phyloP scores from a whole-genome alignment of 2,113 vertebrate genomes.

The Pao palembangensis region DNA sequence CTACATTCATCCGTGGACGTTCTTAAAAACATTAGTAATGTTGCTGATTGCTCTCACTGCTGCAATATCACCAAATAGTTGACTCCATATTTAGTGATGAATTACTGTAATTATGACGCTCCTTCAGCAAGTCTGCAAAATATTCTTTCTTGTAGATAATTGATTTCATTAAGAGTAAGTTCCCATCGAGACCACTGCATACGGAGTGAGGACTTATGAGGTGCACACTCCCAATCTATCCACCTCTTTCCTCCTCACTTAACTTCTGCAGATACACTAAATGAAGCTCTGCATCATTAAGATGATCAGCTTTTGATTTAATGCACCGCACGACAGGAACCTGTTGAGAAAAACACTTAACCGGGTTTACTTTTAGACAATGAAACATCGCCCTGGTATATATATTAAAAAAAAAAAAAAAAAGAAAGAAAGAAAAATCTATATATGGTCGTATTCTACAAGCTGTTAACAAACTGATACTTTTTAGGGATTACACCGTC shows the following conservation, averaged over 20 bases:
- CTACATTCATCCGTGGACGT: too few species aligned
- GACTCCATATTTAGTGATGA: too few species aligned
- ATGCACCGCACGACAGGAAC: slow-evolving; percentile 46
- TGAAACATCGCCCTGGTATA: slow-evolving; percentile 73
- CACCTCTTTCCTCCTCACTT: slow-evolving; percentile 36
- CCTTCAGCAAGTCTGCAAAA: slow-evolving; percentile 6
- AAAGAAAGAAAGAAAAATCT: slow-evolving; percentile 59
- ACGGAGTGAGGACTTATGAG: slow-evolving; percentile 28
- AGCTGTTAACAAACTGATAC: slow-evolving; percentile 75
- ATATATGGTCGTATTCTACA: slow-evolving; percentile 46
- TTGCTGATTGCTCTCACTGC: slow-evolving; percentile 3
- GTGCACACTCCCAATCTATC: slow-evolving; percentile 47
- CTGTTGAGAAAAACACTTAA: slow-evolving; percentile 67
- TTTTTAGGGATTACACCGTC: slow-evolving; percentile 73
- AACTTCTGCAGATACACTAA: slow-evolving; percentile 51
- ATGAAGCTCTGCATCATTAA: slow-evolving; percentile 46
- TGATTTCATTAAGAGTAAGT: slow-evolving; percentile 65
- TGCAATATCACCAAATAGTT: neutral
- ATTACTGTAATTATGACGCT: neutral
- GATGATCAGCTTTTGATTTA: slow-evolving; percentile 30
- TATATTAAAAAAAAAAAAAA: slow-evolving; percentile 56
- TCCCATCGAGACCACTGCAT: slow-evolving; percentile 29
- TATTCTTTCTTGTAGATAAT: slow-evolving; percentile 39
- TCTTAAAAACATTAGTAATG: neutral
- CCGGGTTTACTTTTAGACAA: slow-evolving; percentile 70